Conservation (phyloP, 2,113 vertebrate genomes). For the Poeciliopsis occidentalis region DNA sequence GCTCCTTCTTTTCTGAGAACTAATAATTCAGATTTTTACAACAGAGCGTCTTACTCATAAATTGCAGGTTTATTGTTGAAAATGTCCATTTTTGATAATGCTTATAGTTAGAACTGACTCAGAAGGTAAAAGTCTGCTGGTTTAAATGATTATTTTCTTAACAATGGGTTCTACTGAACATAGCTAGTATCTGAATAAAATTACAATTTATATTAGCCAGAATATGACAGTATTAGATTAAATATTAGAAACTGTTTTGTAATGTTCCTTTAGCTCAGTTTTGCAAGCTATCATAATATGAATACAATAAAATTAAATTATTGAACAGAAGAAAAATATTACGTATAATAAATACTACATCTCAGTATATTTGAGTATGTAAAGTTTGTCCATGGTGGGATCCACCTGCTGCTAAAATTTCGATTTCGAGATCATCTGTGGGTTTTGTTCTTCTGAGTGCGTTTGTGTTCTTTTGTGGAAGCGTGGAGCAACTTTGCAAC, state of each 20-base stretch:
- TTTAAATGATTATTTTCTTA: too few species aligned
- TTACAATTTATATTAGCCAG: too few species aligned
- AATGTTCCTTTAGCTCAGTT: neutral
- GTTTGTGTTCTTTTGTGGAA: neutral
- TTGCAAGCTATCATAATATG: neutral
- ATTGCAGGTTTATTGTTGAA: too few species aligned
- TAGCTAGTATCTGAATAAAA: too few species aligned
- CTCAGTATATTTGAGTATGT: neutral
- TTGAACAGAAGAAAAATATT: neutral
- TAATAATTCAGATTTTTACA: too few species aligned
- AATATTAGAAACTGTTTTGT: neutral
- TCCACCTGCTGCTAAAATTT: slow-evolving; percentile 10
- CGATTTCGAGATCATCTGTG: slow-evolving; percentile 17
- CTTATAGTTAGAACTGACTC: too few species aligned
- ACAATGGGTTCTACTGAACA: too few species aligned
- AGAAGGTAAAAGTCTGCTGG: too few species aligned
- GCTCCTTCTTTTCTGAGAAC: too few species aligned
- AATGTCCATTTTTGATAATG: too few species aligned
- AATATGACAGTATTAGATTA: too few species aligned
- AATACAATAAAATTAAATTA: neutral
- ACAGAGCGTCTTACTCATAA: too few species aligned
- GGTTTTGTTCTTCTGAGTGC: slow-evolving; percentile 4
- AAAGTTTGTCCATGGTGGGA: neutral
- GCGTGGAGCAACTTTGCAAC: slow-evolving; percentile 3
- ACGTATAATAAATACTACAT: neutral